Conservation (phyloP, 2,888 invertebrate genomes). For the Coleophora deauratella region DNA sequence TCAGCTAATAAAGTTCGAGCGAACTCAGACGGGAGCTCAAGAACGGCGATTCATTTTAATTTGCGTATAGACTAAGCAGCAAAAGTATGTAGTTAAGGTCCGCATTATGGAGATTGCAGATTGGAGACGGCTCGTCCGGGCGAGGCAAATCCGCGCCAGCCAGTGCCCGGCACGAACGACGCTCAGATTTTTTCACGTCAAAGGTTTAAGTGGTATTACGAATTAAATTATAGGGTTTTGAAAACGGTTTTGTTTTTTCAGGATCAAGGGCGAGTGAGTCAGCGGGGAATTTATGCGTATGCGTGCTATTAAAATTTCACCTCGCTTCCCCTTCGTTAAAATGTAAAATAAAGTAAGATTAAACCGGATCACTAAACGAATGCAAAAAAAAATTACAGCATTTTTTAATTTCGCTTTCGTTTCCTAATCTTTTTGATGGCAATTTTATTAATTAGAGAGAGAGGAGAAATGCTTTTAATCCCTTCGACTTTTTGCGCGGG, state of each 20-base stretch:
- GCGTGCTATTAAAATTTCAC: too few relatives aligned
- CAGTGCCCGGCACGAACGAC: constrained; percentile 34
- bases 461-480: constrained; percentile 21
- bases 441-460: constrained; percentile 12
- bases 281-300: too few relatives aligned
- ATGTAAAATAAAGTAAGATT: too few relatives aligned
- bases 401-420: constrained; percentile 8
- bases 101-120: constrained; percentile 25
- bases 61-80: constrained; percentile 19
- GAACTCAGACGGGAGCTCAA: constrained; percentile 3
- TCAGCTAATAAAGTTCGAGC: too few relatives aligned
- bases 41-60: constrained; percentile 16
- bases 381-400: too few relatives aligned
- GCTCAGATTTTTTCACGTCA: constrained; percentile 12
- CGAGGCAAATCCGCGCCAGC: constrained; percentile 33
- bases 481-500: constrained; percentile 14
- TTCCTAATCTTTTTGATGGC: constrained; percentile 18
- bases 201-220: constrained; percentile 8
- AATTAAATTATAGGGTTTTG: constrained; percentile 1
- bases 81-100: constrained; percentile 28
- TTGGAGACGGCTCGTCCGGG: constrained; percentile 21
- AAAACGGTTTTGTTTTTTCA: constrained; percentile 1
- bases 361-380: too few relatives aligned
- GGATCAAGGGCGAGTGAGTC: constrained; percentile 8
- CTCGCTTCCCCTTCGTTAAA: too few relatives aligned